Evolutionary conservation across 1,140 invertebrate species (phyloP).

Genomic region (Drosophila ananassae): DNA sequence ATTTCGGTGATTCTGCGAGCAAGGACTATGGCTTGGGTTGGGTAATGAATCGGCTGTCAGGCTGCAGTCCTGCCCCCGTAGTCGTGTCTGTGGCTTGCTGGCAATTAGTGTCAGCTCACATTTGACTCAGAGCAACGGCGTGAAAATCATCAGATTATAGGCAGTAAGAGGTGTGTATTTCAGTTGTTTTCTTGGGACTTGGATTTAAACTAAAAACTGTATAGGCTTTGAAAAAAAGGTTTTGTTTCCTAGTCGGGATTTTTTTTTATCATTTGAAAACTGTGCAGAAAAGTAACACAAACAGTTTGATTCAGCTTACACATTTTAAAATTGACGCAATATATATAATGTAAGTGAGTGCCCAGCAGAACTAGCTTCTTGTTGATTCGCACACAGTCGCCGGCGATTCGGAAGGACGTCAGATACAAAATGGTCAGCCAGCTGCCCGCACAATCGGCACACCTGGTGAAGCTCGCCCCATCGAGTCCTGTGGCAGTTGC

Average conservation of each 20-base stretch:
- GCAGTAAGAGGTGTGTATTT: background rate
- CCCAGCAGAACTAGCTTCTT: background rate
- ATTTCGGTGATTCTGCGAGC: conserved; percentile 1
- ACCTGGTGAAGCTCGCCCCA: conserved; percentile 10
- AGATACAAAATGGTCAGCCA: conserved; percentile 17
- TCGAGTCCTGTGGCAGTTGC: background rate
- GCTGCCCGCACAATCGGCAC: conserved; percentile 1
- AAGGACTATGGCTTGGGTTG: conserved; percentile 14
- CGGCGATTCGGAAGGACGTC: background rate
- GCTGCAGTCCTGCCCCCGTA: conserved; percentile 29
- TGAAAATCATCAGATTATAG: conserved; percentile 9
- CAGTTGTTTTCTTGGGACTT: background rate
- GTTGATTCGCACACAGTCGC: background rate
- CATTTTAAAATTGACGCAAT: background rate
- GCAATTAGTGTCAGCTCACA: conserved; percentile 40
- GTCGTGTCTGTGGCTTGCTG: conserved; percentile 36
- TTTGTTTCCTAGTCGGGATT: too few species aligned
- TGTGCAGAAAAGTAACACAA: background rate
- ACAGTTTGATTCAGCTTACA: background rate
- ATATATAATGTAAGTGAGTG: conserved; percentile 15
- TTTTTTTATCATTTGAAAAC: background rate
- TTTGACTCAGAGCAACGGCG: conserved; percentile 27
- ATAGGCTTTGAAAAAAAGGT: too few species aligned
- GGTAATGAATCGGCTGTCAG: conserved; percentile 60
- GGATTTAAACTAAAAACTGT: background rate